Evolutionary conservation across 2,113 vertebrate species (phyloP).

Genomic region (Petroica traversi): DNA sequence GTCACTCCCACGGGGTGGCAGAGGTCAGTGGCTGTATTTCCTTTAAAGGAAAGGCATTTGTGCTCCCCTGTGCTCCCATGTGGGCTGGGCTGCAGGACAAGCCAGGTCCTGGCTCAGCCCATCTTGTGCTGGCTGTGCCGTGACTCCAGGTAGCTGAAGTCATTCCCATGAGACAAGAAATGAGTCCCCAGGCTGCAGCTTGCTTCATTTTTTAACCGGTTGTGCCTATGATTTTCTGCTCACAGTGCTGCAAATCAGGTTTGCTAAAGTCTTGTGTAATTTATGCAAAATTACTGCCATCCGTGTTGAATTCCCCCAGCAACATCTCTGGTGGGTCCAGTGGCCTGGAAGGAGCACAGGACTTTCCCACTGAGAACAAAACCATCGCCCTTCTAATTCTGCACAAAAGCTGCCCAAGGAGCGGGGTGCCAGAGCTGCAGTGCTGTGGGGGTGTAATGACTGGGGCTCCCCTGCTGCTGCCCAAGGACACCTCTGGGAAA

Average conservation of each 20-base stretch:
- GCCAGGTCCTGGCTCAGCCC: background rate
- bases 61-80: background rate
- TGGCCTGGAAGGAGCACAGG: background rate
- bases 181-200: background rate
- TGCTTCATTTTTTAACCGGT: background rate
- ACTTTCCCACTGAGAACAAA: background rate
- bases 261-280: background rate
- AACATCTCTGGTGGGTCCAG: background rate
- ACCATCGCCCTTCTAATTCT: background rate
- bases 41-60: constrained; percentile 56
- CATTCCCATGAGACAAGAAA: background rate
- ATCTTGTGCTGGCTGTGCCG: background rate
- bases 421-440: background rate
- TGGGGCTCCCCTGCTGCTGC: background rate
- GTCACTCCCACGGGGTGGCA: background rate
- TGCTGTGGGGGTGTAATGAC: background rate
- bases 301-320: background rate
- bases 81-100: background rate
- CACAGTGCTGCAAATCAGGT: background rate
- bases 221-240: background rate
- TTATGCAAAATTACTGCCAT: background rate
- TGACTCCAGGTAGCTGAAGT: background rate
- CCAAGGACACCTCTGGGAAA: background rate
- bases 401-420: background rate
- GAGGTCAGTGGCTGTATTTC: background rate